These are phyloP conservation scores for Furnarius figulus DNA, from an alignment of 2,113 vertebrate species.

Conservation along the genomic window DNA sequence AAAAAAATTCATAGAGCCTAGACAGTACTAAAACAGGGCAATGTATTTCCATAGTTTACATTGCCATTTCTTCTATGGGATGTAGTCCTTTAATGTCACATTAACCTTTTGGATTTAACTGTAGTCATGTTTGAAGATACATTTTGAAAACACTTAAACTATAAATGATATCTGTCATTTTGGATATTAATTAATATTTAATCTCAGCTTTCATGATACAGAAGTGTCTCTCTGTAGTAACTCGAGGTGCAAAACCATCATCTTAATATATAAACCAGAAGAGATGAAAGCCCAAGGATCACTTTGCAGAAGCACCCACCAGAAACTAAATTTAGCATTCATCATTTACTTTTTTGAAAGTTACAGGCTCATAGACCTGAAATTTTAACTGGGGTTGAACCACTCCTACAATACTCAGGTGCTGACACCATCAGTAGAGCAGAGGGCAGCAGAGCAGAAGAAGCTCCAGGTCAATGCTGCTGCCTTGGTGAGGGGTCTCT, in stretches of 20 bases:
- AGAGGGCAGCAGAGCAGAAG: neutral
- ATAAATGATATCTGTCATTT: neutral
- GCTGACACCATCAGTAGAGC: neutral
- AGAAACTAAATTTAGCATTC: neutral
- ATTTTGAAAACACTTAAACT: neutral
- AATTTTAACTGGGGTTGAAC: neutral
- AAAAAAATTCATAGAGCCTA: neutral
- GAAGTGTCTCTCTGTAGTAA: neutral
- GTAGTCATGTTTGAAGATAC: neutral
- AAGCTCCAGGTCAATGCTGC: neutral
- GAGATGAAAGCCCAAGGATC: neutral
- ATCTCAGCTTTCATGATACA: neutral
- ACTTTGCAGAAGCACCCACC: neutral
- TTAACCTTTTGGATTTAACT: neutral
- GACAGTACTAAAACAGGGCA: neutral
- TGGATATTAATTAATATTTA: neutral
- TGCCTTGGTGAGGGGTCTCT: neutral
- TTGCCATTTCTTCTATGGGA: neutral
- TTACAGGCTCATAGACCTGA: neutral
- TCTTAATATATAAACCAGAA: neutral
- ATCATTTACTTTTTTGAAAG: neutral
- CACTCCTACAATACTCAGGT: neutral
- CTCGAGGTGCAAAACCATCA: neutral
- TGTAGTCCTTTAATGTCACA: neutral
- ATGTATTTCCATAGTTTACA: neutral